These are phyloP conservation scores for Synanthedon formicaeformis DNA, from an alignment of 2,888 invertebrate species.

Conservation along the genomic window DNA sequence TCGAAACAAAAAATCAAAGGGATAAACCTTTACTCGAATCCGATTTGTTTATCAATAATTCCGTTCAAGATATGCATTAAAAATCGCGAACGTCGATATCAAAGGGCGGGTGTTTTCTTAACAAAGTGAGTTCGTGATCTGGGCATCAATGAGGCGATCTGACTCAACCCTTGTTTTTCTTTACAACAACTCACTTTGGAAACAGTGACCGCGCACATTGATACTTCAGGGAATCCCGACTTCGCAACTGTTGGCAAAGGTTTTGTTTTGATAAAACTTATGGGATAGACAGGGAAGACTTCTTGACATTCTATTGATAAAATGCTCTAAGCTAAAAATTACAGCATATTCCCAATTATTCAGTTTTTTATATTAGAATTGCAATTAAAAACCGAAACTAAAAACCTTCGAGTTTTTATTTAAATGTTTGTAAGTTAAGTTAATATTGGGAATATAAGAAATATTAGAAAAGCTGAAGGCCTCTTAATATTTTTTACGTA, in stretches of 20 bases:
- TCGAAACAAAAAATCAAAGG: conserved; percentile 24
- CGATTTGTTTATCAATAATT: conserved; percentile 56
- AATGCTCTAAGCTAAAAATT: no score
- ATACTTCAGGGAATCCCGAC: conserved; percentile 27
- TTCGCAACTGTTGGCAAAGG: conserved; percentile 4
- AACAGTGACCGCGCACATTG: conserved; percentile 32
- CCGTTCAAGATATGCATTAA: conserved; percentile 63
- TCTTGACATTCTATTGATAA: neutral
- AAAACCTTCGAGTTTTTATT: no score
- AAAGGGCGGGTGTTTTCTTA: conserved; percentile 62
- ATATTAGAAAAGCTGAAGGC: no score
- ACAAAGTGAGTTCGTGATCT: conserved; percentile 63
- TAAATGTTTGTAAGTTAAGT: no score
- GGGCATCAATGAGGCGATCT: conserved; percentile 49
- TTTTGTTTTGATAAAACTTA: neutral
- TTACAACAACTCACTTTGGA: conserved; percentile 55
- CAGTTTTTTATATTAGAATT: no score
- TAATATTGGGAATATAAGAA: no score
- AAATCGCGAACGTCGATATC: conserved; percentile 47
- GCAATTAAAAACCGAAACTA: no score
- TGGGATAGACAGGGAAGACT: neutral
- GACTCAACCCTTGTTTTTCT: conserved; percentile 56
- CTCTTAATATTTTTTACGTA: no score
- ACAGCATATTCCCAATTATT: no score
- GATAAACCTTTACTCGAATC: conserved; percentile 31